phyloP scores from a whole-genome alignment of 2,888 invertebrate genomes.

The Lamproptera curius region DNA sequence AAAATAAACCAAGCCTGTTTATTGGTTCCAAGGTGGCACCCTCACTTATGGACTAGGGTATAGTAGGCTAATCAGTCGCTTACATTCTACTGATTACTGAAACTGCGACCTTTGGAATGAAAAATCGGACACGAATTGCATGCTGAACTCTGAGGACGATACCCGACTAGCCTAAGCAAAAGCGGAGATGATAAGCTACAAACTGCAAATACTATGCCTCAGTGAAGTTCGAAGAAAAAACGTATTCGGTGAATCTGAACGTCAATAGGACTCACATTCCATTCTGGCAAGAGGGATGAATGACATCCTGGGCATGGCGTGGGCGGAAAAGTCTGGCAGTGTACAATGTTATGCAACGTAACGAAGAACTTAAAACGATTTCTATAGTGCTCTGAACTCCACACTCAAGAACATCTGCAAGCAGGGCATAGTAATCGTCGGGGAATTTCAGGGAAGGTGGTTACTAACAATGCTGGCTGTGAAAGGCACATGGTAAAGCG shows the following conservation, averaged over 20 bases:
- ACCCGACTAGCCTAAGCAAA: slow-evolving; percentile 18
- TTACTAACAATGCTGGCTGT: background rate
- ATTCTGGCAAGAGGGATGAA: slow-evolving; percentile 12
- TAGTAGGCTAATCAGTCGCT: background rate
- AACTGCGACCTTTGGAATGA: background rate
- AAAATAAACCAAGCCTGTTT: background rate
- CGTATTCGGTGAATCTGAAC: slow-evolving; percentile 24
- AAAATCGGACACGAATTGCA: background rate
- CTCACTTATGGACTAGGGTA: background rate
- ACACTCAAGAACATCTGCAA: slow-evolving; percentile 14
- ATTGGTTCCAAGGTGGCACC: background rate
- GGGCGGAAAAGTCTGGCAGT: slow-evolving; percentile 15
- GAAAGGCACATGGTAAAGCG: background rate
- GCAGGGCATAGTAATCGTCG: slow-evolving; percentile 17
- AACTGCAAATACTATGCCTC: slow-evolving; percentile 19
- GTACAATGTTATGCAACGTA: slow-evolving; percentile 22
- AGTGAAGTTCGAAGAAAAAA: slow-evolving; percentile 23
- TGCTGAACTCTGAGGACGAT: slow-evolving; percentile 11
- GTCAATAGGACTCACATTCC: slow-evolving; percentile 12
- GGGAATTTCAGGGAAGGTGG: slow-evolving; percentile 11
- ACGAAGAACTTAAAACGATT: slow-evolving; percentile 8
- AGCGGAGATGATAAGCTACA: slow-evolving; percentile 19
- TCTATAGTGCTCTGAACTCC: background rate
- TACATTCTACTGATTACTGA: background rate
- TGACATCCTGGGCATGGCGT: slow-evolving; percentile 16